A percentile compares a stretch with the other conserved stretches of the same genome.
These are phyloP conservation scores for Sphecodes monilicornis DNA, from an alignment of 2,888 invertebrate genomes.

Conservation along the genomic window DNA sequence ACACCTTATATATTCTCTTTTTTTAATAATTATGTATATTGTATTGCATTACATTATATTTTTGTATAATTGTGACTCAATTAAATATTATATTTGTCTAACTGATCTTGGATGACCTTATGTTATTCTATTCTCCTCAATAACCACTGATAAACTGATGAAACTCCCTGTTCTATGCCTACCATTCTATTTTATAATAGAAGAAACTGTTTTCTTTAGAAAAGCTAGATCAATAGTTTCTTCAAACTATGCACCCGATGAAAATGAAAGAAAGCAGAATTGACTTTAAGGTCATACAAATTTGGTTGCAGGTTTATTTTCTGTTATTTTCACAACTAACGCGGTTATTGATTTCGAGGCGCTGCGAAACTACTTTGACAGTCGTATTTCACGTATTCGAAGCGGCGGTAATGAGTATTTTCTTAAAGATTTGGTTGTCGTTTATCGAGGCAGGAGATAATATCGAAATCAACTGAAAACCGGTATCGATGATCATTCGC, in stretches of 20 bases:
- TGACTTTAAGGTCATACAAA: background rate
- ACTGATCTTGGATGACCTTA: no score
- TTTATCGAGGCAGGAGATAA: background rate
- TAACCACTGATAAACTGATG: no score
- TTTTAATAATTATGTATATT: background rate
- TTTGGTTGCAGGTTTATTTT: background rate
- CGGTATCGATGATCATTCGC: background rate
- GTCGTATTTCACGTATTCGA: background rate
- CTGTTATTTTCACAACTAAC: background rate
- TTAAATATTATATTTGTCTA: no score
- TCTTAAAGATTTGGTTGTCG: no score
- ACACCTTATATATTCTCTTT: background rate
- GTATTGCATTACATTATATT: background rate
- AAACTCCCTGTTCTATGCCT: no score
- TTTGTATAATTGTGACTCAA: background rate
- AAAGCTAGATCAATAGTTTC: background rate
- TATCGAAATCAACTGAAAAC: background rate
- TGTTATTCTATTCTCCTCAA: no score
- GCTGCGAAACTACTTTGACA: background rate
- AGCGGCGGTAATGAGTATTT: background rate
- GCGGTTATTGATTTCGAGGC: background rate
- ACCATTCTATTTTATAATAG: background rate
- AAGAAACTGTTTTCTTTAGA: background rate
- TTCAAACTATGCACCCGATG: no score
- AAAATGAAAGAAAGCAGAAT: background rate